phyloP scores from a whole-genome alignment of 2,113 vertebrate species.

The Pluvianellus socialis region DNA sequence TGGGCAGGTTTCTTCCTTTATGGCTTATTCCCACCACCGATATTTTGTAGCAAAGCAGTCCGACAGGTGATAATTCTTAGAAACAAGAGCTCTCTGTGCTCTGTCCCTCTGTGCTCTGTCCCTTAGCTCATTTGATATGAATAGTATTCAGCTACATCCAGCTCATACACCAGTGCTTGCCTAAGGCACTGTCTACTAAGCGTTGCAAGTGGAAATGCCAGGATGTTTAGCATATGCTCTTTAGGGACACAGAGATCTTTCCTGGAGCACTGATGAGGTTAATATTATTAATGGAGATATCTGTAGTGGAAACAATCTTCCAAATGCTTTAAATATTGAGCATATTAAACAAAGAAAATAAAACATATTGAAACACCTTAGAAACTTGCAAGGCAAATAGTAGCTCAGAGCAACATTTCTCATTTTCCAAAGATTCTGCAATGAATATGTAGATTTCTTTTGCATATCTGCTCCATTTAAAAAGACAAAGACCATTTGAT shows the following conservation, averaged over 20 bases:
- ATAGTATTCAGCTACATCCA: background rate
- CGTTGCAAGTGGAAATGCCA: constrained; percentile 36
- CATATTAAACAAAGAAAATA: constrained; percentile 41
- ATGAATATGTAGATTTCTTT: constrained; percentile 26
- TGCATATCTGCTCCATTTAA: background rate
- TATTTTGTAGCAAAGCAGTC: background rate
- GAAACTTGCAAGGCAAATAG: constrained; percentile 31
- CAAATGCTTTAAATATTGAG: constrained; percentile 25
- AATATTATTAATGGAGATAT: constrained; percentile 56
- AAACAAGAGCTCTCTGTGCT: background rate
- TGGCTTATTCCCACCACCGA: background rate
- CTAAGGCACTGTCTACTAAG: constrained; percentile 26
- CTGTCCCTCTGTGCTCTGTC: rapidly evolving
- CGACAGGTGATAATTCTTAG: background rate
- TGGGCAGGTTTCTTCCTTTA: background rate
- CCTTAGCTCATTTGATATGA: background rate
- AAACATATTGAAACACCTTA: constrained; percentile 17
- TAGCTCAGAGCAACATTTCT: constrained; percentile 16
- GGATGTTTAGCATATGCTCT: constrained; percentile 44
- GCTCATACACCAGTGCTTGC: background rate
- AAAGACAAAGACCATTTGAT: constrained; percentile 1
- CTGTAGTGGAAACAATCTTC: constrained; percentile 18
- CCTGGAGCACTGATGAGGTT: background rate
- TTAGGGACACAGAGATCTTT: constrained; percentile 31
- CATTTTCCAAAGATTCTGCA: constrained; percentile 14